phyloP scores from a whole-genome alignment of 2,888 invertebrate species.

The Diplazon laetatorius region DNA sequence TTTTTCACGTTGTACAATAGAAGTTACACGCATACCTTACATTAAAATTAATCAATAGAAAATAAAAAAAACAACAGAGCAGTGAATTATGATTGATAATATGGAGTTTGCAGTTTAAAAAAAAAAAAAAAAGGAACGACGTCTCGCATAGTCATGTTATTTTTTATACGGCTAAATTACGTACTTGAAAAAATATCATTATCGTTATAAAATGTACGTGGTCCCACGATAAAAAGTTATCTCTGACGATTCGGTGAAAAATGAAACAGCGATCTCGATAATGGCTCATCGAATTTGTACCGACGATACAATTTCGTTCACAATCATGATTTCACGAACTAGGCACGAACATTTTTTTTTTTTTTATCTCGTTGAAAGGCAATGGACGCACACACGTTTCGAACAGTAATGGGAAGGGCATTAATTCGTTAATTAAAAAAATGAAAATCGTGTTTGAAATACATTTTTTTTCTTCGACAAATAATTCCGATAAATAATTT shows the following conservation, averaged over 20 bases:
- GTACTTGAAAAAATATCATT: slow-evolving; percentile 34
- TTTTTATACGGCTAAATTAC: slow-evolving; percentile 39
- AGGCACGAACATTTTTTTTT: no score
- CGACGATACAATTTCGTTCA: neutral
- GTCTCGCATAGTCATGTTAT: slow-evolving; percentile 36
- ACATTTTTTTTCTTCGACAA: no score
- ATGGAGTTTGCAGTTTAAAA: no score
- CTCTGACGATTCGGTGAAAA: slow-evolving; percentile 7
- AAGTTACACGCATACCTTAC: slow-evolving; percentile 21
- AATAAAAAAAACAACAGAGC: neutral
- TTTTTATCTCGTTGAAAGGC: no score
- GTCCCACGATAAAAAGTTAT: slow-evolving; percentile 51
- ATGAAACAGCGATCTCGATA: neutral
- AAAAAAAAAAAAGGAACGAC: slow-evolving; percentile 9
- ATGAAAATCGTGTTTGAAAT: no score
- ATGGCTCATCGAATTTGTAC: slow-evolving; percentile 1
- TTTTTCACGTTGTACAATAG: slow-evolving; percentile 32
- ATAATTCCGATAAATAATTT: no score
- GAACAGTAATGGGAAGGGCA: no score
- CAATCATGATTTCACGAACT: no score
- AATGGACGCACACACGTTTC: no score
- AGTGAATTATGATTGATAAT: slow-evolving; percentile 22
- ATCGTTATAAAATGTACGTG: slow-evolving; percentile 41
- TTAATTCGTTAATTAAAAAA: no score
- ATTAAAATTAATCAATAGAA: no score